Evolutionary conservation across 2,113 vertebrate species (phyloP), one percentile per base, ranked within the genome.

Genomic region (Paedocypris sp.): DNA sequence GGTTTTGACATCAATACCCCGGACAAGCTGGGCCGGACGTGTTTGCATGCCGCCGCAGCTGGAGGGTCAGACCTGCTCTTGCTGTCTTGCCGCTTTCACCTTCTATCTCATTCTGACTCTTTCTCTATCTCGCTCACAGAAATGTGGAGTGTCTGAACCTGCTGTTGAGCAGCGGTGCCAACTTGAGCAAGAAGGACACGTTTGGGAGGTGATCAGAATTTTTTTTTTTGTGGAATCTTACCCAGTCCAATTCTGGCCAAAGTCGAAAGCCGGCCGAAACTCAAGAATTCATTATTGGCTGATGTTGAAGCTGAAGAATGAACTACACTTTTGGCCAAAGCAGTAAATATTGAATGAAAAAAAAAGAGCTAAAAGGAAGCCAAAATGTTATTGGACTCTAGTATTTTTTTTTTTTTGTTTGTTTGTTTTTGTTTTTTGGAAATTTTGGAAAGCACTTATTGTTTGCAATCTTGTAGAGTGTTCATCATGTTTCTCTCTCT

Each of bases 121-220:
- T 32, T 10, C 5, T 11, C 26, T 63, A 5, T 22, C 16, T 32
- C 12, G 3, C 29, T 53, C 25, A n/a, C 60, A 97, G 94, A 82
- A 93, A 94, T 28, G 79, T 94, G 63, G 91, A 97, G 80, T 96
- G 91, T 87, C 87, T 97, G 73, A 97, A 93, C 81, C 83, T 96
- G 87, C 86, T 97, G 69, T 81, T 96, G 80, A 93, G 85, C 75
- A 89, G 87, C 48, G 86, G 89, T 52, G 90, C 89, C 56, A 89
- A 96, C 69, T 74, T 94, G 75, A 90, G 86, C 75, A 85, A 87
- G 68, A 90, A 88, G 77, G 94, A 97, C 79, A 83, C 87, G 68
- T 91, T 97, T 63, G 93, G 93, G 79, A 92, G 92, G 94, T 92
- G 70, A n/a, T n/a, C 75, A 67, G 3, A 6, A 12, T 9, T 7